Evolutionary conservation across 2,797 vertebrate species (phyloP).

Genomic region (Pelochelys cantorii): DNA sequence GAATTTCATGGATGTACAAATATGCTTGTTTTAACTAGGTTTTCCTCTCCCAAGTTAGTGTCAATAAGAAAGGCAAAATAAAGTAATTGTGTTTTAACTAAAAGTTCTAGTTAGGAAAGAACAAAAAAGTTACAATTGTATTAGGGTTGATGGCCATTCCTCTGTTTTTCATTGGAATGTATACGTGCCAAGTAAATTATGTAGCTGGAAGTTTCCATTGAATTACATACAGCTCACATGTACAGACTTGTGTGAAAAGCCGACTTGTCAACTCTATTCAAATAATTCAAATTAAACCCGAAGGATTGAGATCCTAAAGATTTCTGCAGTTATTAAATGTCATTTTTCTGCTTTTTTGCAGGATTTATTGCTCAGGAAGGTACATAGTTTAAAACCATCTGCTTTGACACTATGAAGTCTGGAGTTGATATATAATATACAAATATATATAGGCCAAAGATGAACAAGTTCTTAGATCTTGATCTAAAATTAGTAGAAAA

Average conservation of each 20-base stretch:
- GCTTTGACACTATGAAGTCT: constrained; percentile 13
- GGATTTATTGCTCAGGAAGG: constrained; percentile 40
- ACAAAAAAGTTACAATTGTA: background rate
- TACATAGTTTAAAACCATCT: constrained; percentile 32
- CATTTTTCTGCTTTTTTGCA: background rate
- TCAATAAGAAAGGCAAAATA: constrained; percentile 37
- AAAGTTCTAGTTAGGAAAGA: background rate
- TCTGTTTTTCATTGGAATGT: constrained; percentile 4
- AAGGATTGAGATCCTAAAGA: constrained; percentile 8
- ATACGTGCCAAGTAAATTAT: background rate
- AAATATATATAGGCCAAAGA: background rate
- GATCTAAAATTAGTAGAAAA: constrained; percentile 20
- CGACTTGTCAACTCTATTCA: too few relatives aligned
- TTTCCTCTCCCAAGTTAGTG: constrained; percentile 23
- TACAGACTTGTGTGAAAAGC: too few relatives aligned
- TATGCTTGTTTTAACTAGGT: background rate
- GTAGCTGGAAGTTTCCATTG: constrained; percentile 3
- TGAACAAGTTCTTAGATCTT: accelerated
- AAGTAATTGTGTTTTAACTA: constrained; percentile 39
- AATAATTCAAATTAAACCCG: constrained; percentile 27
- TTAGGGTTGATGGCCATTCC: constrained; percentile 27
- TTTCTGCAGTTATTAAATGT: constrained; percentile 18
- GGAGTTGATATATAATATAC: background rate
- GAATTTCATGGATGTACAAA: background rate
- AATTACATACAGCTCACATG: constrained; percentile 2